Conservation (phyloP, 2,797 vertebrate genomes). For the Menidia menidia region DNA sequence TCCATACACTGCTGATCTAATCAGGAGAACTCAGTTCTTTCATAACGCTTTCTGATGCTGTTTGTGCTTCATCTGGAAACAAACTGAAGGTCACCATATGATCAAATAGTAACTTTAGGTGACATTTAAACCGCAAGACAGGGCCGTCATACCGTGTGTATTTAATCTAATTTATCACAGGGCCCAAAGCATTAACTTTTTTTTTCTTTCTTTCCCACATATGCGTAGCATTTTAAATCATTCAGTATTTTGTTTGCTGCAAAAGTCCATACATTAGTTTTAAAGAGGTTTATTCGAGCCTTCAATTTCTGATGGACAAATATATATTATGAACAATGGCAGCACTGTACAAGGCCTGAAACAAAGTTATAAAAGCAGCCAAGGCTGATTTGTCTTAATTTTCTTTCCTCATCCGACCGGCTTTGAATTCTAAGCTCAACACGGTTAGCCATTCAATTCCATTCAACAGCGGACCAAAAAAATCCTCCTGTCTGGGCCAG, state of each 20-base stretch:
- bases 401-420: not conserved
- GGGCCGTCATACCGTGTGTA: not conserved
- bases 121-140: slow-evolving; percentile 40
- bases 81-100: slow-evolving; percentile 35
- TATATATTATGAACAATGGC: not conserved
- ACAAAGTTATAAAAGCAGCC: not conserved
- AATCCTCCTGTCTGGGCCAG: no score
- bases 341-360: not conserved
- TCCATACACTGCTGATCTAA: slow-evolving; percentile 5
- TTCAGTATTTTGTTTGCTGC: no score
- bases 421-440: not conserved
- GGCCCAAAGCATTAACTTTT: not conserved
- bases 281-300: not conserved
- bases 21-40: not conserved
- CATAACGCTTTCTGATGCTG: slow-evolving; percentile 9
- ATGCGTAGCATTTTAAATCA: not conserved
- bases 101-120: slow-evolving; percentile 26
- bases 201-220: not conserved
- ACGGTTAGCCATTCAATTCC: not conserved
- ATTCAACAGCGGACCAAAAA: not conserved
- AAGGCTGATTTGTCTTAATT: not conserved
- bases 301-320: not conserved
- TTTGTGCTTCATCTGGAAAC: slow-evolving; percentile 24
- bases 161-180: slow-evolving; percentile 8
- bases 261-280: no score